Percentiles rank a stretch among this genome's conserved stretches.
Evolutionary conservation across 1,140 invertebrate genomes (phyloP).

Genomic region (Bombus soroeensis): DNA sequence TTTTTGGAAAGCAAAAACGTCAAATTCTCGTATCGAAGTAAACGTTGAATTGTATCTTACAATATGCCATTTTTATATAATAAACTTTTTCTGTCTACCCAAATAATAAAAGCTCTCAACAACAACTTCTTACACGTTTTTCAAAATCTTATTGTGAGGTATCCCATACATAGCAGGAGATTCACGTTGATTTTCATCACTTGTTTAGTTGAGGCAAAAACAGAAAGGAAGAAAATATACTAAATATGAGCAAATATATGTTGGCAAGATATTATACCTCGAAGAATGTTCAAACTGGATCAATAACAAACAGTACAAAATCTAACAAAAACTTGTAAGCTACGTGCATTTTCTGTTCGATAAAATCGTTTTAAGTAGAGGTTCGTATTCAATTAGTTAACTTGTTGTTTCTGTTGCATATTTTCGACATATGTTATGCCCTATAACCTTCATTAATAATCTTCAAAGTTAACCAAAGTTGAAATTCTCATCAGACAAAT

Average conservation of each 20-base stretch:
- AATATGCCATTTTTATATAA: neutral
- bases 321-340: neutral
- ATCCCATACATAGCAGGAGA: neutral
- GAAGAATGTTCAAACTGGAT: neutral
- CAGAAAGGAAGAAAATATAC: neutral
- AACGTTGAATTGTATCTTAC: neutral
- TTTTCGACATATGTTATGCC: neutral
- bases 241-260: neutral
- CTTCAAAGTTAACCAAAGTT: too few species aligned
- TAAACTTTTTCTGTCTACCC: neutral
- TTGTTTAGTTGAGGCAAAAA: neutral
- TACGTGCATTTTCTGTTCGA: neutral
- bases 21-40: neutral
- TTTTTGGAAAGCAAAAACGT: neutral
- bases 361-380: neutral
- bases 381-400: neutral
- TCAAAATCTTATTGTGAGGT: neutral
- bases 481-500: too few species aligned
- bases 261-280: neutral
- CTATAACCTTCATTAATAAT: too few species aligned
- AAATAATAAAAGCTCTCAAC: neutral
- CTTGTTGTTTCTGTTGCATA: neutral
- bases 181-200: neutral
- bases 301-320: neutral
- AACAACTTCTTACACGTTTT: neutral